A percentile compares a stretch with the other conserved stretches of the same genome.
These are phyloP conservation scores for Tragopan temminckii DNA, from an alignment of 2,797 vertebrate species.

Conservation along the genomic window DNA sequence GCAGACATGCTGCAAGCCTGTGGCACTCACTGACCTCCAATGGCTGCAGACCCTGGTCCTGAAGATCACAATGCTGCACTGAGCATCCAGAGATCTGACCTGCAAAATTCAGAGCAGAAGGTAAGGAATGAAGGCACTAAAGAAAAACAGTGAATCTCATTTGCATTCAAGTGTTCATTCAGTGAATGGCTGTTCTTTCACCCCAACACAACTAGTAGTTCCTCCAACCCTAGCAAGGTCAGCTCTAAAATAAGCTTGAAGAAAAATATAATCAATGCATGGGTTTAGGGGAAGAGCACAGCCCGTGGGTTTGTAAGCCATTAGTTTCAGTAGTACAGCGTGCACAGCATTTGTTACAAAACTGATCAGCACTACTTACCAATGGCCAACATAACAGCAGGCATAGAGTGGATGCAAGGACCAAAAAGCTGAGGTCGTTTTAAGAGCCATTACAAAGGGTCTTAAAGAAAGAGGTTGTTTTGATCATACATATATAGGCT, in stretches of 20 bases:
- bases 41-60: neutral
- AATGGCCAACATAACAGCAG: neutral
- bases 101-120: neutral
- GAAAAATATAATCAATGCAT: neutral
- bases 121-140: neutral
- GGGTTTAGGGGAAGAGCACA: neutral
- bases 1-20: neutral
- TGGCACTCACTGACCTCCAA: neutral
- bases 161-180: neutral
- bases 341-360: fast-evolving
- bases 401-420: fast-evolving
- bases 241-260: neutral
- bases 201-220: neutral
- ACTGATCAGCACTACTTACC: neutral
- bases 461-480: neutral
- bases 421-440: neutral
- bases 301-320: neutral
- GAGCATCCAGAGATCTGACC: neutral
- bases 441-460: neutral
- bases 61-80: neutral
- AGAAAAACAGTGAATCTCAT: neutral
- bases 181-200: neutral
- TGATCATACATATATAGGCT: neutral
- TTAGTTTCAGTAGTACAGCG: neutral
- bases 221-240: neutral